phyloP scores from a whole-genome alignment of 1,140 invertebrate species.

The Elysia chlorotica region DNA sequence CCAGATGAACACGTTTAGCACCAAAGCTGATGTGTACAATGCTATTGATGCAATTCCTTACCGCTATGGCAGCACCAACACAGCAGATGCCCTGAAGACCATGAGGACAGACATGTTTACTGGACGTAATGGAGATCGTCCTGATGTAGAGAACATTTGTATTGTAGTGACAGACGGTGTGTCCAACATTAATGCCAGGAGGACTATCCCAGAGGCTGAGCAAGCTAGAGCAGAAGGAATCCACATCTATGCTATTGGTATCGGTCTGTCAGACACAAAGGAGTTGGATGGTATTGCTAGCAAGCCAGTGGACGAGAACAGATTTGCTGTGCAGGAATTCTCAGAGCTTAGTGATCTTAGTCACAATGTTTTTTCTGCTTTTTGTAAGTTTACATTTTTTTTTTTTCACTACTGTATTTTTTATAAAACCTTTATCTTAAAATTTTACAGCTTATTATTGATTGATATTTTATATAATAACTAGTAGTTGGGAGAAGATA shows the following conservation, averaged over 20 bases:
- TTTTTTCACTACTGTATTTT: no score
- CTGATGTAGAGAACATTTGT: not conserved
- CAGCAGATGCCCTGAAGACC: not conserved
- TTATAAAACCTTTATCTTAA: no score
- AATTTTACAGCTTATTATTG: no score
- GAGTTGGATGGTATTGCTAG: not conserved
- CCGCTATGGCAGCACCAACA: not conserved
- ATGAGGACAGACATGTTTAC: not conserved
- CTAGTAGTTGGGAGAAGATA: not conserved
- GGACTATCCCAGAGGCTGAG: constrained; percentile 43
- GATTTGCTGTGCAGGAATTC: constrained; percentile 27
- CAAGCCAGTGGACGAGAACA: not conserved
- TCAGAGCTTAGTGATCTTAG: constrained; percentile 30
- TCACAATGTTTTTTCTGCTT: constrained; percentile 2
- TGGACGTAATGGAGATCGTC: not conserved
- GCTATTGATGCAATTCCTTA: not conserved
- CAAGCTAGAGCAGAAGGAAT: constrained; percentile 31
- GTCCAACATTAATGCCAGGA: not conserved
- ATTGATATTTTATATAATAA: no score
- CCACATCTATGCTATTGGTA: constrained; percentile 48
- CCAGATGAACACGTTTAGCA: not conserved
- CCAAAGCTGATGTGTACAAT: not conserved
- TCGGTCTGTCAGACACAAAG: constrained; percentile 19
- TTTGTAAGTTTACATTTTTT: constrained; percentile 4
- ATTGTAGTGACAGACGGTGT: not conserved